Percentiles rank a stretch among this genome's conserved stretches.
Conservation (phyloP, 2,888 invertebrate species). For the Stenurella melanura region DNA sequence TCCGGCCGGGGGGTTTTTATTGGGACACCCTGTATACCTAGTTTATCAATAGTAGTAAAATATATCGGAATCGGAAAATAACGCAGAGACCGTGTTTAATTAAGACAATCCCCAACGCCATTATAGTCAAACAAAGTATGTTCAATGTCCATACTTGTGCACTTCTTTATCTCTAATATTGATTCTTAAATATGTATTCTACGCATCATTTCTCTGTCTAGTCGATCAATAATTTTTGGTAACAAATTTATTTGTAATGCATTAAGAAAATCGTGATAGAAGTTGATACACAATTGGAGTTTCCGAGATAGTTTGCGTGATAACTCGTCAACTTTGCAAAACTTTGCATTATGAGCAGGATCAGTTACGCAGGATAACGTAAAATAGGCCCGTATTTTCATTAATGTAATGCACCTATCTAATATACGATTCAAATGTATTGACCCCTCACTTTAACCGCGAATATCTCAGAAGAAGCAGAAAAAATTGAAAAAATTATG, state of each 20-base stretch:
- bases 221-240: neutral
- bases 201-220: constrained; percentile 20
- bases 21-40: no score
- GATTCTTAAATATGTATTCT: constrained; percentile 22
- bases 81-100: neutral
- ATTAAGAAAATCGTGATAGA: neutral
- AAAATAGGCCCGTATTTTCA: neutral
- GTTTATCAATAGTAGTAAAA: neutral
- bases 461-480: no score
- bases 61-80: neutral
- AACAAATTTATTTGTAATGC: constrained; percentile 16
- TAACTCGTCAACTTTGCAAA: neutral
- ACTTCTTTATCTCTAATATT: constrained; percentile 4
- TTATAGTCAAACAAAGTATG: constrained; percentile 18
- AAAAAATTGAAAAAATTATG: no score
- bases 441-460: no score
- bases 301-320: neutral
- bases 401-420: neutral
- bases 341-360: neutral
- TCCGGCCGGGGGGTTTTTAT: no score
- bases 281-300: neutral
- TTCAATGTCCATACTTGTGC: neutral
- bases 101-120: constrained; percentile 7
- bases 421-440: no score
- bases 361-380: neutral